phyloP scores from a whole-genome alignment of 2,888 invertebrate genomes.

The Thelaira solivaga region DNA sequence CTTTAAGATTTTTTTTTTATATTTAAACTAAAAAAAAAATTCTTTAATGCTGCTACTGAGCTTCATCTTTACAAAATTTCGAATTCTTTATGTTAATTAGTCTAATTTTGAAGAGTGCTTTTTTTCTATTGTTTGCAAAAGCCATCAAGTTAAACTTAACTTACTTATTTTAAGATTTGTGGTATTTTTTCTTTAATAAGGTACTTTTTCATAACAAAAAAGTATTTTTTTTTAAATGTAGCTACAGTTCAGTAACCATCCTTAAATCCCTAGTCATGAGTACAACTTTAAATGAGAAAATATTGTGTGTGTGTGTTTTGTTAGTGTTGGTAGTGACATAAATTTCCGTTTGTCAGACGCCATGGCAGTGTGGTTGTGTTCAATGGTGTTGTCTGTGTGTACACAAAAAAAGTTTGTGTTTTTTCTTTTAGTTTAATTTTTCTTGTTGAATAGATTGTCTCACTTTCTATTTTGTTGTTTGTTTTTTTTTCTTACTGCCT shows the following conservation, averaged over 20 bases:
- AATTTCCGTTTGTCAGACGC: constrained; percentile 58
- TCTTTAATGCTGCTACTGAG: no score
- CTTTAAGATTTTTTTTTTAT: no score
- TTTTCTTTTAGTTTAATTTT: constrained; percentile 25
- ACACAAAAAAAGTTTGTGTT: neutral
- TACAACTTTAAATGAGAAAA: neutral
- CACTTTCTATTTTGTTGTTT: constrained; percentile 61
- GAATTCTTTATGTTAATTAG: no score
- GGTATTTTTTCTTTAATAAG: neutral
- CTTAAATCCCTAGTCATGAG: constrained; percentile 5
- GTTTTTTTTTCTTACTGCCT: constrained; percentile 20
- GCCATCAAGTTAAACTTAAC: no score
- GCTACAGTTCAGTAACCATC: constrained; percentile 35
- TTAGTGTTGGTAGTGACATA: constrained; percentile 61
- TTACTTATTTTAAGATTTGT: no score
- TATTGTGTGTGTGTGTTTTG: constrained; percentile 2
- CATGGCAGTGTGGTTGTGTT: constrained; percentile 35
- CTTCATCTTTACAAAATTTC: no score
- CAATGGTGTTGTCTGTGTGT: constrained; percentile 16
- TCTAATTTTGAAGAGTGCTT: no score
- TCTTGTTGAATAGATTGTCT: constrained; percentile 57
- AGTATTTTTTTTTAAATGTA: constrained; percentile 19
- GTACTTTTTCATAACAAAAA: neutral
- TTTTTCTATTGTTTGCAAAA: no score
- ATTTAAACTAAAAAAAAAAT: no score